Conservation (phyloP, 2,113 vertebrate genomes). For the Eulacestoma nigropectus region DNA sequence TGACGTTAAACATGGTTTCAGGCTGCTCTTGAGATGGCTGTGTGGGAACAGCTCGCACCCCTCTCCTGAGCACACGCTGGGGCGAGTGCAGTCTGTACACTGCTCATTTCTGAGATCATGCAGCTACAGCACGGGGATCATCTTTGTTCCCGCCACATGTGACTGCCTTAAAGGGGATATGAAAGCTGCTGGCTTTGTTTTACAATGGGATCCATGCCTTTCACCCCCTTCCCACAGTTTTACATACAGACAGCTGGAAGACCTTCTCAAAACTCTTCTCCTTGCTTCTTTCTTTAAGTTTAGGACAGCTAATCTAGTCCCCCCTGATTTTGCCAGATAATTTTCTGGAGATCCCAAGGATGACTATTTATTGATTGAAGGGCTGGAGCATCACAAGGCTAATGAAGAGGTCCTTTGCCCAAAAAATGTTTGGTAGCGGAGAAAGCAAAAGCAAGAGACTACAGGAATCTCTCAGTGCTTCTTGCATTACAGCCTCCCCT, state of each 20-base stretch:
- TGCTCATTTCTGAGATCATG: background rate
- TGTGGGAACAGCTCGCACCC: background rate
- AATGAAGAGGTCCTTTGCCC: background rate
- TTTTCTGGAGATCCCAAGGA: background rate
- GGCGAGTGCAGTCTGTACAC: accelerated
- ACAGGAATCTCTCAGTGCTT: background rate
- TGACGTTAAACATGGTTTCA: accelerated
- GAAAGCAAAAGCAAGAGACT: background rate
- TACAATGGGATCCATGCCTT: background rate
- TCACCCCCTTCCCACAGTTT: background rate
- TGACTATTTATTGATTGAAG: background rate
- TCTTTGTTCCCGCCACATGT: background rate
- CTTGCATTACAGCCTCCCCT: background rate
- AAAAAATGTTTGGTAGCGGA: background rate
- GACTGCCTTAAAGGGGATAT: background rate
- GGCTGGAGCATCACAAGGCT: background rate
- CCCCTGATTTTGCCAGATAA: background rate
- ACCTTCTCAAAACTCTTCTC: background rate
- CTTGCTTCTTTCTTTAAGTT: background rate
- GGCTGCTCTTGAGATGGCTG: background rate
- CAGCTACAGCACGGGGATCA: background rate
- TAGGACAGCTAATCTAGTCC: background rate
- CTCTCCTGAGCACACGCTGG: background rate
- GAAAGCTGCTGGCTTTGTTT: background rate
- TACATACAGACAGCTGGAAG: background rate